Conservation (phyloP, 2,113 vertebrate species). For the Zootoca vivipara region DNA sequence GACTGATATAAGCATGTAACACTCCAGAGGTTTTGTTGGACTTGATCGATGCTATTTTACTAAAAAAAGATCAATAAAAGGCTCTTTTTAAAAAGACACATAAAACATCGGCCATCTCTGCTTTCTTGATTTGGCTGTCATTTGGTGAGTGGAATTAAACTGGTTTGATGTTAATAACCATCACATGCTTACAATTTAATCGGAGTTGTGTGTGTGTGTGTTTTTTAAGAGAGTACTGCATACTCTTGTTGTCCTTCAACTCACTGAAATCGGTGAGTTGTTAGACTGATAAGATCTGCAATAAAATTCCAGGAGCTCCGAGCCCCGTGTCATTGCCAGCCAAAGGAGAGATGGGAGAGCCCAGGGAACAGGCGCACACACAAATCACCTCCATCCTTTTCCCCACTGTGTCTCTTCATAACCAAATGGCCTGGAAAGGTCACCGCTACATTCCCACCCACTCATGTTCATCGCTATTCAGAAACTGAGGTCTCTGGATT, state of each 20-base stretch:
- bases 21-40: too few relatives aligned
- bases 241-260: neutral
- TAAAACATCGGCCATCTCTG: neutral
- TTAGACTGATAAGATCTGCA: neutral
- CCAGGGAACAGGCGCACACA: neutral
- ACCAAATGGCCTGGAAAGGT: constrained; percentile 3
- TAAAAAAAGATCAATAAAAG: too few relatives aligned
- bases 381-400: neutral
- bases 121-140: neutral
- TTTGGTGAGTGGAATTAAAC: neutral
- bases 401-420: neutral
- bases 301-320: neutral
- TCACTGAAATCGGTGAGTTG: neutral
- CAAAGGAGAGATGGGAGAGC: neutral
- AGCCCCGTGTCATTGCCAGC: neutral
- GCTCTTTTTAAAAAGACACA: neutral
- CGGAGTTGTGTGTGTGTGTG: neutral
- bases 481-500: neutral
- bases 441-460: neutral
- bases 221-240: neutral
- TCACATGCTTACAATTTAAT: neutral
- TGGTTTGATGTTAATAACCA: neutral
- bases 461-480: neutral
- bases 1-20: too few relatives aligned
- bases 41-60: too few relatives aligned